Base-by-base conservation (phyloP, 2,888 invertebrate genomes). In the Schizotus pectinicornis region DNA sequence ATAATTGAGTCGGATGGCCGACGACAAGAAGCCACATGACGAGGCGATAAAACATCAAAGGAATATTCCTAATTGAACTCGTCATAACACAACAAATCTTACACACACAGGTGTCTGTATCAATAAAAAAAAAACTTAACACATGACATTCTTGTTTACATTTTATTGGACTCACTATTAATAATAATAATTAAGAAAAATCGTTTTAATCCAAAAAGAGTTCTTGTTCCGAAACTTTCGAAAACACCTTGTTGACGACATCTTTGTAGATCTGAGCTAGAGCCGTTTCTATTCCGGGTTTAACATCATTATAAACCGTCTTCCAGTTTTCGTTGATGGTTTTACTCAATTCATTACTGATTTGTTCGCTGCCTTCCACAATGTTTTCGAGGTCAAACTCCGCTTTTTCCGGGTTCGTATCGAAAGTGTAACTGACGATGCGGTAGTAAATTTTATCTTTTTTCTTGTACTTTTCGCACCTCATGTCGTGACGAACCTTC, bases 391-490 rank as follows among this genome's bases (percentile, higher is more conserved):
- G 72, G 51, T 67, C 48, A 52, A 62, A 71, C 7, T 58, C 14
- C 6, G 70, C 45, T 12, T 79, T 79, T 64, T 84, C 80, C 0
- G 88, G 87, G 2, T 80, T 77, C 72, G 89, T 85, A 56, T 83
- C 81, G 7, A 88, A 83, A 0, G 77, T 79, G 55, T 69, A 72
- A 12, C 62, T 63, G 8, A 43, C 59, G 2, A 70, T 11, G 36
- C 52, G 57, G n/a, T 69, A 3, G 37, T 70, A 48, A 0, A 50
- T 63, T 59, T 70, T 67, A 1, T 68, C 70, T 35, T 70, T 65
- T 45, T 70, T 72, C 32, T 39, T 49, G 52, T 64, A 67, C 9
- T 58, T 63, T 42, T 70, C 69, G 33, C 70, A 72, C 9, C 52
- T 53, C 36, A 66, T 57, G 6, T 12, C 35, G 30, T 73, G 68